Percentiles rank a stretch among this genome's conserved stretches.
phyloP scores from a whole-genome alignment of 2,797 vertebrate species.

The Betta splendens region DNA sequence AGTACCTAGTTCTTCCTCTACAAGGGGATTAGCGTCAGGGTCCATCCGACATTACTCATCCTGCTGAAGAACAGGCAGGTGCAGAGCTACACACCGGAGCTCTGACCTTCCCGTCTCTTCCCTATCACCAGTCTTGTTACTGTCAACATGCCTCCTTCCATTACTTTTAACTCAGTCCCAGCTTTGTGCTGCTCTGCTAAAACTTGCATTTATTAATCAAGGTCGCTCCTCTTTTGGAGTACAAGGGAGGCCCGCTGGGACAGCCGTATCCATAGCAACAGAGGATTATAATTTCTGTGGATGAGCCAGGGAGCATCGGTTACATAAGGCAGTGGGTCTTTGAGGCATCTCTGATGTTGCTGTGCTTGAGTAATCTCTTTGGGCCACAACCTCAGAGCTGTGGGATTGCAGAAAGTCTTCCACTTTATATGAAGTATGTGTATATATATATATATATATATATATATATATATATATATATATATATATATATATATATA shows the following conservation, averaged over 20 bases:
- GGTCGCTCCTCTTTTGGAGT: conserved; percentile 59
- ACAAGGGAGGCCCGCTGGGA: conserved; percentile 64
- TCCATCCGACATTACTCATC: neutral
- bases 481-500: too few species aligned
- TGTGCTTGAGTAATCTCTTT: conserved; percentile 54
- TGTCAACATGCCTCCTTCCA: neutral
- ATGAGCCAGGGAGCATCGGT: conserved; percentile 59
- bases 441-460: conserved; percentile 5
- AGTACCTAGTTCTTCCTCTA: neutral
- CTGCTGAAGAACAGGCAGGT: conserved; percentile 32
- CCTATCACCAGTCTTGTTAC: neutral
- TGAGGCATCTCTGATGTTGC: conserved; percentile 64
- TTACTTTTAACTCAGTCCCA: conserved; percentile 37
- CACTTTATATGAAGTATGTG: neutral
- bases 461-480: too few species aligned
- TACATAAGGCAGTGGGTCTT: conserved; percentile 69
- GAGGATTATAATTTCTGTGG: conserved; percentile 73
- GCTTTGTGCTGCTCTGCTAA: conserved; percentile 36
- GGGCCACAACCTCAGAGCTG: conserved; percentile 17
- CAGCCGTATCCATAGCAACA: conserved; percentile 74
- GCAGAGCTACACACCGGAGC: neutral
- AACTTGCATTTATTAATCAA: conserved; percentile 60
- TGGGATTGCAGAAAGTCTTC: conserved; percentile 9
- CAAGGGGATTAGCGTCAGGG: conserved; percentile 15
- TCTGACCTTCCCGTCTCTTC: conserved; percentile 12